Evolutionary conservation across 2,888 invertebrate species (phyloP), one percentile per base, ranked within the genome.

Genomic region (Acleris holmiana): DNA sequence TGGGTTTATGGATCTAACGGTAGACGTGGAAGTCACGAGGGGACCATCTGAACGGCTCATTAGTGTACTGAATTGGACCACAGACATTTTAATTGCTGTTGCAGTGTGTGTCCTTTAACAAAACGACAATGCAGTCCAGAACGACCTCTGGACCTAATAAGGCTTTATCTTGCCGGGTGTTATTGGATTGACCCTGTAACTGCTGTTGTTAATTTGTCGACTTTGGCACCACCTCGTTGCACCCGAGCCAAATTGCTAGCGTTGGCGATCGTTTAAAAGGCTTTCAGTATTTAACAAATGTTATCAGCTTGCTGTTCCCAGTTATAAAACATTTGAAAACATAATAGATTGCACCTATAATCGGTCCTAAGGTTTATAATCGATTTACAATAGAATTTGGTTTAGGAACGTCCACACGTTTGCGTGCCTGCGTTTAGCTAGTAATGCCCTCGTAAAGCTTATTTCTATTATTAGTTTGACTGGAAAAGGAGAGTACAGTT

Each of bases 41-140:
- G 73, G 73, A 13, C 17, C 73, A 75, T 73, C 75, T 71, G 71
- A 71, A 74, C 73, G 73, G 77, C 81, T 86, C 84, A 85, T 88
- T 88, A 85, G 81, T 80, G 78, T 73, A 73, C 79, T 84, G 77
- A 81, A 86, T 84, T 85, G 77, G 76, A 77, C 77, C 74, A 82
- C 79, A 77, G 78, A 80, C 77, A 79, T 79, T 84, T 86, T 87
- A 88, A 88, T 88, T 87, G 53, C 54, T 48, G 49, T 35, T 44
- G 18, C 49, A 5, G 35, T 46, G 48, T 41, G 17, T 21, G 49
- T 46, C 59, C 54, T 54, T 54, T 49, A 23, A 18, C 21, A 40
- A 54, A 49, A 65, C 23, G 17, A 44, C 59, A 21, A 4, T 18
- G 21, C 58, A 46, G 49, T 60, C 55, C 55, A 60, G 55, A 35